Conservation (phyloP, 2,797 vertebrate species). For the Ambastaia sidthimunki region DNA sequence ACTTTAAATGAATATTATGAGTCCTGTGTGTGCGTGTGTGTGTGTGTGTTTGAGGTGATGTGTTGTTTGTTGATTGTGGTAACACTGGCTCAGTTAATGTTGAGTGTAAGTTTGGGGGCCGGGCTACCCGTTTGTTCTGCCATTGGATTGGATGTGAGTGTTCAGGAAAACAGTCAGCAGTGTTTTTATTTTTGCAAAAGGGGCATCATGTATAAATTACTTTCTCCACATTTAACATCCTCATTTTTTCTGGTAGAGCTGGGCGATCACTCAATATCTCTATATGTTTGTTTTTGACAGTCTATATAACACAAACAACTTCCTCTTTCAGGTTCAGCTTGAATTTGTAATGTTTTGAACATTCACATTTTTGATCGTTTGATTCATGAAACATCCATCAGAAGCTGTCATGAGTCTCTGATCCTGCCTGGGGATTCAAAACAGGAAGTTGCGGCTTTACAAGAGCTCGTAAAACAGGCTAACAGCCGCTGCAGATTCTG, state of each 20-base stretch:
- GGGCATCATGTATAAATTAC: too few relatives aligned
- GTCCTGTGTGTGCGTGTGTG: slow-evolving; percentile 13
- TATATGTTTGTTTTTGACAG: too few relatives aligned
- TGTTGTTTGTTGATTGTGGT: not conserved
- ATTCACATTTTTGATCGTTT: slow-evolving; percentile 12
- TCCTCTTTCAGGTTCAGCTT: not conserved
- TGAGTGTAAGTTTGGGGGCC: not conserved
- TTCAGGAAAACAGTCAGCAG: not conserved
- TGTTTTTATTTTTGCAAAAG: too few relatives aligned
- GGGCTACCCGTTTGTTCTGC: not conserved
- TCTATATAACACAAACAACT: too few relatives aligned
- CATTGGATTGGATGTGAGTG: not conserved
- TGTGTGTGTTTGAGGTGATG: slow-evolving; percentile 5
- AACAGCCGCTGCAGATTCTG: slow-evolving; percentile 68
- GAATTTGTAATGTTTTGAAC: not conserved
- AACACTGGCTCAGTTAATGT: not conserved
- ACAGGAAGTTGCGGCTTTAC: slow-evolving; percentile 68
- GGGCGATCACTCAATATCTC: too few relatives aligned
- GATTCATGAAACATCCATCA: slow-evolving; percentile 1
- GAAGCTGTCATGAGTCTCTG: slow-evolving; percentile 43
- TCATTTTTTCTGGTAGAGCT: too few relatives aligned
- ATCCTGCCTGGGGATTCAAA: slow-evolving; percentile 48
- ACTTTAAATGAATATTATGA: slow-evolving; percentile 10
- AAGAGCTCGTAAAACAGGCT: slow-evolving; percentile 66
- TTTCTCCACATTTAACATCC: too few relatives aligned